Conservation (phyloP, 2,888 invertebrate genomes). For the Phasia obesa region DNA sequence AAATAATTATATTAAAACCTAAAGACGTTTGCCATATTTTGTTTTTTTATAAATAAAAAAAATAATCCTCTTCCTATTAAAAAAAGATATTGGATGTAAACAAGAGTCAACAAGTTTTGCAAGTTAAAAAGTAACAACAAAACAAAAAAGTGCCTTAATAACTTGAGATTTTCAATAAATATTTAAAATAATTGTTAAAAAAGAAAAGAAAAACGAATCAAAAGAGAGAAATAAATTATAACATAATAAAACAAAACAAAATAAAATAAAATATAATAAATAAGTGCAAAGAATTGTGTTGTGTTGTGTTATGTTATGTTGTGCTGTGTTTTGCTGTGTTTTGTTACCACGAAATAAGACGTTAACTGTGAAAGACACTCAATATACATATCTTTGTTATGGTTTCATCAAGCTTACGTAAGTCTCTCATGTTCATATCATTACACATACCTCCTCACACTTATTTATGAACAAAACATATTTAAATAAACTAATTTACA, state of each 20-base stretch:
- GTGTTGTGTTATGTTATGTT: too few species aligned
- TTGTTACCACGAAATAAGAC: constrained; percentile 30
- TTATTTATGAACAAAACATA: not conserved
- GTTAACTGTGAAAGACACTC: constrained; percentile 55
- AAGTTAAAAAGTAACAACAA: constrained; percentile 15
- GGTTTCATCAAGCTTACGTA: constrained; percentile 69
- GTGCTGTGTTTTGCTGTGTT: too few species aligned
- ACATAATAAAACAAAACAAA: constrained; percentile 15
- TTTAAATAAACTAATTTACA: not conserved
- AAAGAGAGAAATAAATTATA: constrained; percentile 24
- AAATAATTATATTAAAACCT: constrained; percentile 58
- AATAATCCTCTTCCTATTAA: constrained; percentile 18
- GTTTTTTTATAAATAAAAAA: constrained; percentile 8
- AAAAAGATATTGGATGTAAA: constrained; percentile 48
- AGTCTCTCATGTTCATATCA: constrained; percentile 43
- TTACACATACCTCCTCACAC: not conserved
- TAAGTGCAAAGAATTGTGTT: constrained; percentile 34
- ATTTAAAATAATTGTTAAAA: constrained; percentile 23
- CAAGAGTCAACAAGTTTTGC: constrained; percentile 30
- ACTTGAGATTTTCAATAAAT: constrained; percentile 8
- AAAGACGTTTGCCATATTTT: constrained; percentile 62
- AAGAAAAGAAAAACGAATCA: constrained; percentile 10
- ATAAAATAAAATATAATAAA: constrained; percentile 31
- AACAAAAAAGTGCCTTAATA: constrained; percentile 27
- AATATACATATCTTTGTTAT: constrained; percentile 65